Evolutionary conservation across 2,113 vertebrate species (phyloP), one percentile per base, ranked within the genome.

Genomic region (Sciurus niger): DNA sequence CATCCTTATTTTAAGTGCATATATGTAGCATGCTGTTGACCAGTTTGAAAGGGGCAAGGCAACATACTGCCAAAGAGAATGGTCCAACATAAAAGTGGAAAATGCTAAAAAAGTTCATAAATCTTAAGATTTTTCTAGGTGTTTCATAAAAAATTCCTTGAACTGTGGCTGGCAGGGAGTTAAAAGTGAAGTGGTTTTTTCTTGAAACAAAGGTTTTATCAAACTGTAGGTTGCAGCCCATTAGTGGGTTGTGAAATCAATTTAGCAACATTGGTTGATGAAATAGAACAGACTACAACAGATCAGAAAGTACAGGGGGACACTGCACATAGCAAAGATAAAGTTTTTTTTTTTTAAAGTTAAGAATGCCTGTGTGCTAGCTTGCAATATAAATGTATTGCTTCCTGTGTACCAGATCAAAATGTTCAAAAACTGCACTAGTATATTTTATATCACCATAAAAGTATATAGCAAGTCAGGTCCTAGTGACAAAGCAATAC

Each of bases 91-190:
- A 74, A 58, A 96, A 82, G 6, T 43, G 34, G 34, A 88, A 93
- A 93, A 74, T 48, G 8, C 11, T 24, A 46, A 92, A 89, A 20
- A 93, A 82, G 46, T 67, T 79, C 70, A 73, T 82, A 77, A 93
- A 89, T 92, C 46, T 48, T 34, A 72, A 90, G 37, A 40, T 58
- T 96, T 93, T 92, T 89, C 43, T 37, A 87, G 22, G n/a, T 82
- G 43, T 96, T 93, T 90, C 96, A 95, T 92, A 77, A 30, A 96
- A 40, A 90, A 24, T 84, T 48, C 30, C 40, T 92, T 72, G 40
- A 77, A 87, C 55, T 89, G 9, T 67, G 20, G 25, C 28, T 58
- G 34, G 80, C 72, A 89, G 40, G 25, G 28, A 90, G 28, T 82
- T 89, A 92, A 76, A 73, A 90, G 34, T 48, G n/a, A 96, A 95